Evolutionary conservation across 2,888 invertebrate genomes (phyloP), one percentile per base, ranked within the genome.

Genomic region (Melanargia galathea): DNA sequence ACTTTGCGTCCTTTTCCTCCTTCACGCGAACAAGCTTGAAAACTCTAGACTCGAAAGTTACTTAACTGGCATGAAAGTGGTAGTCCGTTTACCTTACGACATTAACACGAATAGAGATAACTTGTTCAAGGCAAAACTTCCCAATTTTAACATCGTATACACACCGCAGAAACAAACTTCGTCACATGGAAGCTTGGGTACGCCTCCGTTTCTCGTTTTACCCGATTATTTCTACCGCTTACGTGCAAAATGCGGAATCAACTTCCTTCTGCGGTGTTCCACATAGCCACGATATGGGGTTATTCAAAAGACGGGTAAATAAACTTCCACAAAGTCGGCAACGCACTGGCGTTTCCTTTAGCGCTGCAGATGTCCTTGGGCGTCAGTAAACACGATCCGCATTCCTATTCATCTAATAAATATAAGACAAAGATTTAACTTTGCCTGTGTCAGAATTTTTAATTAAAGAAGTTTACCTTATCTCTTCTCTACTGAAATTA

Each of bases 161-260:
- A 20, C 18, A 52, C 52, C 52, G 13, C 52, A 13, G 20, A 13
- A 18, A 20, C 33, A 52, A 52, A 52, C 52, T 52, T 20, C 35
- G 13, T 20, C 52, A 35, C 52, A 35, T 33, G 33, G 52, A 52
- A 33, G 33, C 52, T 52, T 35, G 35, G n/a, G 33, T 13, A 13
- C 52, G 35, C 18, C 20, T 7, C 20, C 22, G 20, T 35, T 52
- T 52, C 33, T 35, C 20, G 13, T 20, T 52, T 52, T 13, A 18
- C 52, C 52, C 33, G 52, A 52, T 52, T 52, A 52, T 52, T 52
- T 52, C 52, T 52, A 35, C 35, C 52, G 52, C 35, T 33, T 52
- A 52, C 52, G 52, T 35, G 52, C 52, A 52, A 52, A 52, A 52
- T 20, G 52, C 16, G 20, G 35, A 52, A 52, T 52, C 52, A 52